phyloP scores from a whole-genome alignment of 2,888 invertebrate genomes.

The Leucoma salicis region DNA sequence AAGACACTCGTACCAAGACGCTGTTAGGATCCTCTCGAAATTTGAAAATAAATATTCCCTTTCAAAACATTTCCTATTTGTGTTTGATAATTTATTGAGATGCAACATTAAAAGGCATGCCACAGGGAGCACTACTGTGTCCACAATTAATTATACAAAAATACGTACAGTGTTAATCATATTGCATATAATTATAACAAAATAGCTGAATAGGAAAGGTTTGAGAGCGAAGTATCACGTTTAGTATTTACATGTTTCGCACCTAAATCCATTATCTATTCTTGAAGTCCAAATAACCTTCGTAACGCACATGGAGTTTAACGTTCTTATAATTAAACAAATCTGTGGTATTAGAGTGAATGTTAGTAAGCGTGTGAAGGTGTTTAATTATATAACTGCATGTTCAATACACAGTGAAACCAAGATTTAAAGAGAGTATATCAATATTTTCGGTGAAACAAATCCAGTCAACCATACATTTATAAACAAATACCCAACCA shows the following conservation, averaged over 20 bases:
- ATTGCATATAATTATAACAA: not conserved
- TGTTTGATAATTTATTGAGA: not conserved
- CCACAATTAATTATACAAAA: constrained; percentile 7
- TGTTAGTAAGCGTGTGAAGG: constrained; percentile 72
- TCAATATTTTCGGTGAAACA: constrained; percentile 24
- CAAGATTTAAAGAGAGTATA: constrained; percentile 37
- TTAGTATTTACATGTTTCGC: constrained; percentile 76
- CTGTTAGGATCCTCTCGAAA: constrained; percentile 67
- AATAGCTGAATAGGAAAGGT: constrained; percentile 44
- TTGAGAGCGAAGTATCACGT: constrained; percentile 38
- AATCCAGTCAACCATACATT: constrained; percentile 30
- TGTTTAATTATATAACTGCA: constrained; percentile 39
- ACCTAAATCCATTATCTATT: constrained; percentile 78
- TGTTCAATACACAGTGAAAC: constrained; percentile 25
- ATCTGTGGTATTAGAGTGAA: constrained; percentile 58
- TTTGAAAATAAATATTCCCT: constrained; percentile 43
- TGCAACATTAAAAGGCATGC: constrained; percentile 8
- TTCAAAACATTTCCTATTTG: constrained; percentile 50
- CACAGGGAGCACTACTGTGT: constrained; percentile 13
- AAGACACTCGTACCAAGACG: constrained; percentile 81
- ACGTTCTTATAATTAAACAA: constrained; percentile 44
- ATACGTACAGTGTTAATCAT: constrained; percentile 20
- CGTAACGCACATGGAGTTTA: constrained; percentile 46
- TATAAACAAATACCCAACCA: constrained; percentile 38
- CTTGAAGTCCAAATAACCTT: constrained; percentile 79